Evolutionary conservation across 2,888 invertebrate genomes (phyloP).

Genomic region (Scaptomyza tumidula): DNA sequence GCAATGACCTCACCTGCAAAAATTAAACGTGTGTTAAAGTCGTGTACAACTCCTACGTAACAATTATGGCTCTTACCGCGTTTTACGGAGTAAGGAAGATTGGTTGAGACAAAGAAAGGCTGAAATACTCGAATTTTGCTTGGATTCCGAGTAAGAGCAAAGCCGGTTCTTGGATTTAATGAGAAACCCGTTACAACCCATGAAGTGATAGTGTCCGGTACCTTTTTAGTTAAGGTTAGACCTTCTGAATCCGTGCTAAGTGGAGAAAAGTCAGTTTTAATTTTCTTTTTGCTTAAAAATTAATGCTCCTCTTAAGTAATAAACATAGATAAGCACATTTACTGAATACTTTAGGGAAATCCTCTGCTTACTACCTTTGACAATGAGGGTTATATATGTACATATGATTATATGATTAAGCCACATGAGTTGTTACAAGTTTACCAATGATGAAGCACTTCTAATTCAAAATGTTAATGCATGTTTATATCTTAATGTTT

Average conservation of each 20-base stretch:
- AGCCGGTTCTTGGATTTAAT: constrained; percentile 89
- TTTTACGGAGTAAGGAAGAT: constrained; percentile 95
- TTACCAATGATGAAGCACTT: neutral
- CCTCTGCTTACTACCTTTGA: neutral
- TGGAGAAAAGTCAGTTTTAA: neutral
- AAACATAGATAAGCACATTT: constrained; percentile 18
- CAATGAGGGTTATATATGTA: neutral
- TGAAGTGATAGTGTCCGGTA: constrained; percentile 93
- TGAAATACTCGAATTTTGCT: constrained; percentile 91
- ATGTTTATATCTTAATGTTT: neutral
- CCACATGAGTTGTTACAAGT: neutral
- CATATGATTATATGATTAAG: too few relatives aligned
- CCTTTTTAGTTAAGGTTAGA: constrained; percentile 85
- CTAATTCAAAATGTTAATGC: constrained; percentile 1
- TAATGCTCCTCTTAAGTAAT: neutral
- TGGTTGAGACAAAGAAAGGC: constrained; percentile 93
- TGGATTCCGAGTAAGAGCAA: constrained; percentile 90
- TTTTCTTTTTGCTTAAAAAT: neutral
- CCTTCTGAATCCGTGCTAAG: constrained; percentile 70
- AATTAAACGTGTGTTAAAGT: neutral
- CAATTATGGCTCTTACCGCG: constrained; percentile 88
- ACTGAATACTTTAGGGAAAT: neutral
- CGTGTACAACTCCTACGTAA: neutral
- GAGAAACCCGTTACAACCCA: constrained; percentile 95
- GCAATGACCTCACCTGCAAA: constrained; percentile 93